phyloP scores from a whole-genome alignment of 2,888 invertebrate genomes.

The Tromatobia lineatoria region DNA sequence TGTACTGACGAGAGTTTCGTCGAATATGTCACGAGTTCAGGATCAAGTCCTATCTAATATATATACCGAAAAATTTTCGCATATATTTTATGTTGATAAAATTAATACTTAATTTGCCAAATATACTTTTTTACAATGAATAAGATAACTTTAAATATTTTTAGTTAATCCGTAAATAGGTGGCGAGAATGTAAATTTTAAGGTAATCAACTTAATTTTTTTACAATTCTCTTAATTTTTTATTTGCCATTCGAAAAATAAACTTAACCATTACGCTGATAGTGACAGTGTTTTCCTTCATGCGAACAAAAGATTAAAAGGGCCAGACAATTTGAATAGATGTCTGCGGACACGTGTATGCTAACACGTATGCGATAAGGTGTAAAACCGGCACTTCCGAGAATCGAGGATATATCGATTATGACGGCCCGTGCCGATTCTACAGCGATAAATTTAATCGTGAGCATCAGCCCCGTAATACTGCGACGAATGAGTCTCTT shows the following conservation, averaged over 20 bases:
- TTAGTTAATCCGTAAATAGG: background rate
- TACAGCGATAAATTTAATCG: constrained; percentile 67
- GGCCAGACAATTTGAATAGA: constrained; percentile 34
- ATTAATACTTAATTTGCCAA: too few species aligned
- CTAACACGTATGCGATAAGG: constrained; percentile 6
- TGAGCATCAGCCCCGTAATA: constrained; percentile 56
- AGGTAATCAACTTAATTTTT: too few species aligned
- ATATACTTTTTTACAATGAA: too few species aligned
- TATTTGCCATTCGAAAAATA: background rate
- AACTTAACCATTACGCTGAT: background rate
- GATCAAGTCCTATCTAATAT: too few species aligned
- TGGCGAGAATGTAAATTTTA: background rate
- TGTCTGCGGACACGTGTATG: background rate
- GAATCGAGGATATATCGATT: constrained; percentile 65
- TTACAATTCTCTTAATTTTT: background rate
- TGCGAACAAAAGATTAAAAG: constrained; percentile 51
- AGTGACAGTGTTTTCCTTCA: constrained; percentile 1
- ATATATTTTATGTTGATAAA: too few species aligned
- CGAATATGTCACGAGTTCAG: too few species aligned
- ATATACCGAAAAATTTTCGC: too few species aligned
- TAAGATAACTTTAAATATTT: too few species aligned
- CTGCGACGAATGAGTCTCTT: constrained; percentile 56
- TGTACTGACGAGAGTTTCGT: too few species aligned
- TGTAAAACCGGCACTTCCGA: constrained; percentile 51
- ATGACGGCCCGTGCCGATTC: constrained; percentile 57